Evolutionary conservation across 2,113 vertebrate genomes (phyloP), one percentile per base, ranked within the genome.

Genomic region (Tichodroma muraria): DNA sequence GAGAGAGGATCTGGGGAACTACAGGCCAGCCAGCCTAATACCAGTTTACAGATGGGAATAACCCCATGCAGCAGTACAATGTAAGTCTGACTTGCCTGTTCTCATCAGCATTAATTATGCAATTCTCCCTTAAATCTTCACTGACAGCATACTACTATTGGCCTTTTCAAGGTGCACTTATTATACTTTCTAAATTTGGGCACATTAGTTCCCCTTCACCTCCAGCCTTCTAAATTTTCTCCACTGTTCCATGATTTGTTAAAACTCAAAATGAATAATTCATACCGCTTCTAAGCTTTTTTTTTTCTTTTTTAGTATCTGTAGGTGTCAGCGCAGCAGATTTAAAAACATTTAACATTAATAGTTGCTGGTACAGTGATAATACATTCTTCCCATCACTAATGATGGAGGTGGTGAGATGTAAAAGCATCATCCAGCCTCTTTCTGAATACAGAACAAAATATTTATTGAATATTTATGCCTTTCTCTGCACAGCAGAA

Each of bases 401-500:
- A 95, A 95, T 89, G 87, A 90, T 90, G 84, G 89, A 94, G 89
- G 80, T 86, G 77, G 60, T 89, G 38, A 89, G 47, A 92, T 68
- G 44, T 81, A 94, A 89, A 95, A 81, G 84, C 89, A 92, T 84
- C 81, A 95, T 78, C 44, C 47, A 92, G 84, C 24, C 93, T 94
- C 52, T 47, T 92, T 89, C 65, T 75, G 87, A 95, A 95, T 49
- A 94, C 64, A 89, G 89, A 94, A 96, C 89, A 94, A 63, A 93
- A 79, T 95, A 95, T 95, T 95, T 95, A 84, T 89, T 92, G 87
- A 95, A 91, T 94, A 95, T 95, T 96, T 92, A 87, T 78, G 77
- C 19, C 52, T 79, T 89, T 73, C 88, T 79, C 87, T 85, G 73
- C 78, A 92, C 44, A 93, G 65, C 21, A 92, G 68, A 95, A 92